phyloP scores from a whole-genome alignment of 2,113 vertebrate genomes.

The Cinclus mexicanus region DNA sequence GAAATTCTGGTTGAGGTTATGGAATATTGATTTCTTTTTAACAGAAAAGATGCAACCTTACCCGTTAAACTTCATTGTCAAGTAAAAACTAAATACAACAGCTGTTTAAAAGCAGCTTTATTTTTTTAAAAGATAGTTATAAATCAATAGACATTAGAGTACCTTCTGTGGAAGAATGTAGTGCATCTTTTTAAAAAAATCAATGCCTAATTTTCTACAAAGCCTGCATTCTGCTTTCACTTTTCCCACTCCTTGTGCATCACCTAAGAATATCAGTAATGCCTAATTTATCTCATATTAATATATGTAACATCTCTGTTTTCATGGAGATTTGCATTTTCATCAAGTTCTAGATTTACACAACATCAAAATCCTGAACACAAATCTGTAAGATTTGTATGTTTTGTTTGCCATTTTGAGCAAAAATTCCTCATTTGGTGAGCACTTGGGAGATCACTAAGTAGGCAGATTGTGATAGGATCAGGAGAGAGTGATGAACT shows the following conservation, averaged over 20 bases:
- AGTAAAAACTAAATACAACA: conserved; percentile 10
- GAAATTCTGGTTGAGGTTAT: conserved; percentile 38
- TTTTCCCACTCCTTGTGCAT: conserved; percentile 7
- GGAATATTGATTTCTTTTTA: conserved; percentile 47
- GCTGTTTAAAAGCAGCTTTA: conserved; percentile 25
- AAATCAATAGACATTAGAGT: conserved; percentile 31
- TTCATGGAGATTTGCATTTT: background rate
- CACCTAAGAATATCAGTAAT: conserved; percentile 30
- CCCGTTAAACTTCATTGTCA: background rate
- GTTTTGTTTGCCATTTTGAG: background rate
- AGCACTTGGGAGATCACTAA: background rate
- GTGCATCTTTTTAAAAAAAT: conserved; percentile 27
- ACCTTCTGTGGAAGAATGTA: conserved; percentile 17
- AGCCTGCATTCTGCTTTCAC: conserved; percentile 29
- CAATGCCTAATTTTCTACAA: conserved; percentile 43
- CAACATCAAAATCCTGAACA: background rate
- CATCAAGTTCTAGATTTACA: background rate
- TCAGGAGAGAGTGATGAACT: background rate
- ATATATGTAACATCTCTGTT: background rate
- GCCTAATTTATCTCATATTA: background rate
- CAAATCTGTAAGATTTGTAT: background rate
- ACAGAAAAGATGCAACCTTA: conserved; percentile 21
- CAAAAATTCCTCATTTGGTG: background rate
- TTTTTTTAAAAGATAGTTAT: background rate
- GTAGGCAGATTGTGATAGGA: background rate